phyloP scores from a whole-genome alignment of 2,113 vertebrate genomes.

The Eptesicus fuscus region DNA sequence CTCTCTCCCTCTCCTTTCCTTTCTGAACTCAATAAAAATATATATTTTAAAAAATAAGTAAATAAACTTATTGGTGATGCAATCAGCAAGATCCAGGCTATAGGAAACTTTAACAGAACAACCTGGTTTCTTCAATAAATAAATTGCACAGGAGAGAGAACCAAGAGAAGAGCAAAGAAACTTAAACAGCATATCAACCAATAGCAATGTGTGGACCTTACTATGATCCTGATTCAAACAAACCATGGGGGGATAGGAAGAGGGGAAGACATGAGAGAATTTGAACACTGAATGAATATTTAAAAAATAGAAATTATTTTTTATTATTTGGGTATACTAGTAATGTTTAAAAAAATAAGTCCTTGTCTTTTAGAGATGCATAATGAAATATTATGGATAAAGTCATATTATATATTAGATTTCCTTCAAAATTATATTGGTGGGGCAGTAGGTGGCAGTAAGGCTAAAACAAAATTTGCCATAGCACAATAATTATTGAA shows the following conservation, averaged over 20 bases:
- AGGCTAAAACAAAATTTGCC: constrained; percentile 1
- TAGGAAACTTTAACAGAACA: constrained; percentile 7
- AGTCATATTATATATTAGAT: not conserved
- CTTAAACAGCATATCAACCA: not conserved
- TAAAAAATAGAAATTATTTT: constrained; percentile 22
- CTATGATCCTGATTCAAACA: constrained; percentile 25
- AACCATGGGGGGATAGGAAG: not conserved
- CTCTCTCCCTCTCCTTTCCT: too few species aligned
- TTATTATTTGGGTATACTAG: constrained; percentile 30
- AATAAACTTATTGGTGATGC: not conserved
- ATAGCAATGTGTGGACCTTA: not conserved
- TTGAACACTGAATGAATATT: not conserved
- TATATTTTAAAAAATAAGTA: not conserved
- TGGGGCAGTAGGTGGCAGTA: not conserved
- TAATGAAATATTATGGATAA: constrained; percentile 8
- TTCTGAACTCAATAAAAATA: not conserved
- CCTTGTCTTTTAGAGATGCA: constrained; percentile 6
- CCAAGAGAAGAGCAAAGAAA: not conserved
- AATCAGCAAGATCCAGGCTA: not conserved
- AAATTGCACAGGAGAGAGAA: not conserved
- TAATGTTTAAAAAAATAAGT: not conserved
- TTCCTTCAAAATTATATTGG: not conserved
- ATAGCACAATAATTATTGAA: not conserved
- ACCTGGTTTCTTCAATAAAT: constrained; percentile 30
- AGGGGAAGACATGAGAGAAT: not conserved